phyloP scores from a whole-genome alignment of 2,797 vertebrate genomes.

The Gorsachius magnificus region DNA sequence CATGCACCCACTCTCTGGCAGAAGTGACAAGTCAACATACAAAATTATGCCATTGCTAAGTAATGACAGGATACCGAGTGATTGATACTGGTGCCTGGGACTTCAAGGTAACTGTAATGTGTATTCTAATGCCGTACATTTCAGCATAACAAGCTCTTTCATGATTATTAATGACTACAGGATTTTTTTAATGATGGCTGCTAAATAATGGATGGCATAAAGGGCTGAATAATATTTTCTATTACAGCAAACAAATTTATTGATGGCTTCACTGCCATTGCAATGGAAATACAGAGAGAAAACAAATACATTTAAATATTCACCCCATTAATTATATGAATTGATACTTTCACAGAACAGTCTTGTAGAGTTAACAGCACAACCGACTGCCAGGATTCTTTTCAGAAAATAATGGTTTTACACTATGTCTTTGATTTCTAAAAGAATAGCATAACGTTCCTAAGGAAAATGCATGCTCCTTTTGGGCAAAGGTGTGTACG shows the following conservation, averaged over 20 bases:
- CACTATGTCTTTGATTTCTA: not conserved
- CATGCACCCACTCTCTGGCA: not conserved
- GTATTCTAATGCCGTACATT: not conserved
- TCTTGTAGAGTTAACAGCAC: not conserved
- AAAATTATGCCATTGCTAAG: not conserved
- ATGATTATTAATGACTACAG: slow-evolving; percentile 10
- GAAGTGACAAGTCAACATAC: not conserved
- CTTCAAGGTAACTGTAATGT: not conserved
- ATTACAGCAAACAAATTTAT: not conserved
- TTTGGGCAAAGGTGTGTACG: not conserved
- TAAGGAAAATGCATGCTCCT: not conserved
- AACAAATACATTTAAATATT: not conserved
- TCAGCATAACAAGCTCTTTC: slow-evolving; percentile 13
- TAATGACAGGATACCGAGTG: not conserved
- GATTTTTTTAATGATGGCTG: slow-evolving; percentile 3
- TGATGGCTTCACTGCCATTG: not conserved
- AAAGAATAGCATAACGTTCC: not conserved
- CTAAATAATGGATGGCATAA: slow-evolving; percentile 34
- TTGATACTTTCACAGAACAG: not conserved
- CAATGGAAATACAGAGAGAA: not conserved
- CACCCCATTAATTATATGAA: not conserved
- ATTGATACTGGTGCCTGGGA: not conserved
- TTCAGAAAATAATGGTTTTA: not conserved
- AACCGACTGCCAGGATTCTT: not conserved
- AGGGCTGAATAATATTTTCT: not conserved